Evolutionary conservation across 2,113 vertebrate species (phyloP).

Genomic region (Felis chaus): DNA sequence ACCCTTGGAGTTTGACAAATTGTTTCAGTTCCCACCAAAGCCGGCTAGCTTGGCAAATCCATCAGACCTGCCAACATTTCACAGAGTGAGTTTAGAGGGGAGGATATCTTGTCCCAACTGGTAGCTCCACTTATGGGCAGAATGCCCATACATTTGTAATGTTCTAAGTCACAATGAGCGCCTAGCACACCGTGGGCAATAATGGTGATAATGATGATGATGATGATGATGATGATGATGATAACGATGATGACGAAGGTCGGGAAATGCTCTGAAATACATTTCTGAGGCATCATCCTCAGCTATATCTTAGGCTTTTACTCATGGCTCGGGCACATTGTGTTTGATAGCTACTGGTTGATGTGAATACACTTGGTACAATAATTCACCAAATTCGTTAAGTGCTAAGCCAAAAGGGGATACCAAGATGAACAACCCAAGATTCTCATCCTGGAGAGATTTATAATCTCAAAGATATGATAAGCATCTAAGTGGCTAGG

Average conservation of each 20-base stretch:
- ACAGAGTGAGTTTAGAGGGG: slow-evolving; percentile 6
- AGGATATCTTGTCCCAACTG: slow-evolving; percentile 38
- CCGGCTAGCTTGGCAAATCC: slow-evolving; percentile 71
- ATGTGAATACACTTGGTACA: neutral
- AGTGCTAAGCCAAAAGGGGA: neutral
- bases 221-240: neutral
- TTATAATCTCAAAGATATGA: neutral
- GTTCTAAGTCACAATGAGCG: neutral
- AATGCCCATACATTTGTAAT: neutral
- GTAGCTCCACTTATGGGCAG: slow-evolving; percentile 18
- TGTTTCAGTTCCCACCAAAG: slow-evolving; percentile 64
- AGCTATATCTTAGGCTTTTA: neutral
- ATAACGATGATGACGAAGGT: neutral
- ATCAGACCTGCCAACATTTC: slow-evolving; percentile 66
- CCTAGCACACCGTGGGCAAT: neutral
- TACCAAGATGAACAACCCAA: neutral
- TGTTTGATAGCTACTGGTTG: neutral
- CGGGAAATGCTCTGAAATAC: neutral
- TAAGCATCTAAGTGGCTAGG: neutral
- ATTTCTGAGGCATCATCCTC: neutral
- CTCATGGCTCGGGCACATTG: neutral
- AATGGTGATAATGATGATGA: neutral
- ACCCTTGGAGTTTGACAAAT: slow-evolving; percentile 69
- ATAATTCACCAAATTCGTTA: neutral
- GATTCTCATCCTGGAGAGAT: neutral